A percentile compares a stretch with the other conserved stretches of the same genome.
Conservation (phyloP, 2,797 vertebrate species). For the Sebastes miniatus region DNA sequence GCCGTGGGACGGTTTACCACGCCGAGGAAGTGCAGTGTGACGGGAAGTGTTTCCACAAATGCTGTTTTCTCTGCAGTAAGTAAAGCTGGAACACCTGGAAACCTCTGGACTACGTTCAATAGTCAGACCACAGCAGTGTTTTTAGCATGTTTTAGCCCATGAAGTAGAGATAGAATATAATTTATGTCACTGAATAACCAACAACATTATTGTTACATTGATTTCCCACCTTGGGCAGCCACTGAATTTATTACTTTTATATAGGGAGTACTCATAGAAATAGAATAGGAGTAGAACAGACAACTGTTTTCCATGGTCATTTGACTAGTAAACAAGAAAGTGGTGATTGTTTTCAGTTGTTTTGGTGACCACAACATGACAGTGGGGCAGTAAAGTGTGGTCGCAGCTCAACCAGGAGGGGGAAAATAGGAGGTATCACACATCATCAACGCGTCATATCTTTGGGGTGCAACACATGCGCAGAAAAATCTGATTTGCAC, state of each 20-base stretch:
- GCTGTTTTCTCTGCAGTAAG: conserved; percentile 97
- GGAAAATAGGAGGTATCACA: no score
- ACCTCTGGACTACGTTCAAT: accelerated
- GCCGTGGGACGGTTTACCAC: conserved; percentile 89
- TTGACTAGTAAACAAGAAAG: no score
- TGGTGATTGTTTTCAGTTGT: no score
- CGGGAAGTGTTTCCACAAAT: conserved; percentile 92
- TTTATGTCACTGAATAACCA: neutral
- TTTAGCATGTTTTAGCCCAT: neutral
- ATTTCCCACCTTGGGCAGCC: neutral
- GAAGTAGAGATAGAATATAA: neutral
- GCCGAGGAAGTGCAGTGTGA: conserved; percentile 96
- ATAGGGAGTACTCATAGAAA: no score
- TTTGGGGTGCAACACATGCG: no score
- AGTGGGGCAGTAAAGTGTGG: no score
- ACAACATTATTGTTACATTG: neutral
- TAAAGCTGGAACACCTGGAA: conserved; percentile 33
- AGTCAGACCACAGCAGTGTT: neutral
- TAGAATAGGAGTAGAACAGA: no score
- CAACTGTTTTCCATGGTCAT: no score
- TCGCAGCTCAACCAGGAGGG: no score
- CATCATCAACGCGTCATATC: no score
- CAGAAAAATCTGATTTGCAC: no score
- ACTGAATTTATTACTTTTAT: neutral
- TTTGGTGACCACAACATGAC: no score